phyloP scores from a whole-genome alignment of 2,113 vertebrate genomes.

The Siniperca knerii region DNA sequence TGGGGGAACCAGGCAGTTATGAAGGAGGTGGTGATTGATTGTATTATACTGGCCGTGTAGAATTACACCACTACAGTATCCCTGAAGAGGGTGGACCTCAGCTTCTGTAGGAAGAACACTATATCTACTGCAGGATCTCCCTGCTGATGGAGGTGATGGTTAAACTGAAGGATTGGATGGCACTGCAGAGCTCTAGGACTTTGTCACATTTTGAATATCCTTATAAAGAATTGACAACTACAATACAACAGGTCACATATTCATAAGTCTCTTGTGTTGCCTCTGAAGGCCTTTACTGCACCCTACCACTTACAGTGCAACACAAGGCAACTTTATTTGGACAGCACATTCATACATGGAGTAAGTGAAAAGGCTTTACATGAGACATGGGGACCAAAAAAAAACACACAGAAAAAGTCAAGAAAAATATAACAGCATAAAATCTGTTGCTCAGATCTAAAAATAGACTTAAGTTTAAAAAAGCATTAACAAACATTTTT shows the following conservation, averaged over 20 bases:
- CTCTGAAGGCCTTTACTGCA: not conserved
- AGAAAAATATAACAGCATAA: not conserved
- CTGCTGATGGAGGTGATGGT: not conserved
- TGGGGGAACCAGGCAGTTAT: conserved; percentile 28
- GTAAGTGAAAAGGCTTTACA: not conserved
- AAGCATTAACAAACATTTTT: not conserved
- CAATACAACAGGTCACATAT: not conserved
- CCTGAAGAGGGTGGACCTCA: conserved; percentile 23
- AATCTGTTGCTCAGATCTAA: not conserved
- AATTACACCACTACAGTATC: conserved; percentile 41
- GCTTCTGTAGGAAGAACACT: conserved; percentile 8
- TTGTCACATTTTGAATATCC: not conserved
- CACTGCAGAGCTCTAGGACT: not conserved
- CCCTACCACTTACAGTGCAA: not conserved
- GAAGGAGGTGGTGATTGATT: conserved; percentile 55
- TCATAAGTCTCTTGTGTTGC: not conserved
- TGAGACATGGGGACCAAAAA: not conserved
- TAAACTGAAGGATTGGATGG: not conserved
- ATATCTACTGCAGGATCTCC: conserved; percentile 12
- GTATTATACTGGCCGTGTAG: conserved; percentile 42
- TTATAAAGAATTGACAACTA: not conserved
- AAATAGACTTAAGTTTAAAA: not conserved
- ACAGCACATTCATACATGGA: not conserved
- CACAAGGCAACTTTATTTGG: not conserved
- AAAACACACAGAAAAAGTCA: not conserved